phyloP scores from a whole-genome alignment of 2,888 invertebrate species.

The Chymomyza amoena region DNA sequence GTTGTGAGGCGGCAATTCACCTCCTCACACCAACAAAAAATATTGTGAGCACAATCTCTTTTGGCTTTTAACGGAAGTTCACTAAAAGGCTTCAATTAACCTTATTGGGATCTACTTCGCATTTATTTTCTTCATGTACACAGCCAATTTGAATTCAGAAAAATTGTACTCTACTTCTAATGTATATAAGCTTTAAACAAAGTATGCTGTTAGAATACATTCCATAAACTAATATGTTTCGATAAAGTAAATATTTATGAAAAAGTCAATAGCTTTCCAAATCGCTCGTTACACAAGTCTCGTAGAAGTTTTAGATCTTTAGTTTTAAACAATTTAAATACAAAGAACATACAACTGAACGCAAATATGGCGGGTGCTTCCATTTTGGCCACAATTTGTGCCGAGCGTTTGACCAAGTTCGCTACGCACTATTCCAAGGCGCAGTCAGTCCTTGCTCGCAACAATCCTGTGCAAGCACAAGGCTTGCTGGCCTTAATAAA shows the following conservation, averaged over 20 bases:
- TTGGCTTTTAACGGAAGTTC: too few relatives aligned
- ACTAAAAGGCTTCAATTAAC: too few relatives aligned
- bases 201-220: neutral
- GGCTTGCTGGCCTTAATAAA: neutral
- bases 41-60: too few relatives aligned
- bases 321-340: neutral
- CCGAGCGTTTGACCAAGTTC: conserved; percentile 57
- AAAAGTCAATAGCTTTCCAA: neutral
- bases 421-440: conserved; percentile 41
- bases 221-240: neutral
- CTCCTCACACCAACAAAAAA: too few relatives aligned
- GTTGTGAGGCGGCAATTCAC: too few relatives aligned
- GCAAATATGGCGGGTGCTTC: neutral
- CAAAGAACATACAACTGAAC: neutral
- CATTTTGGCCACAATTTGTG: conserved; percentile 47
- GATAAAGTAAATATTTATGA: neutral
- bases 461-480: neutral
- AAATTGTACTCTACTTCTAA: too few relatives aligned
- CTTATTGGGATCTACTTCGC: too few relatives aligned
- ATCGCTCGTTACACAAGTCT: neutral
- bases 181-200: neutral
- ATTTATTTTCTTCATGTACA: too few relatives aligned
- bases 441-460: conserved; percentile 25
- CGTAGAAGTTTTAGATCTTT: neutral
- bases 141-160: too few relatives aligned